These are phyloP conservation scores for Paramisgurnus dabryanus DNA, from an alignment of 2,113 vertebrate genomes.

Conservation along the genomic window DNA sequence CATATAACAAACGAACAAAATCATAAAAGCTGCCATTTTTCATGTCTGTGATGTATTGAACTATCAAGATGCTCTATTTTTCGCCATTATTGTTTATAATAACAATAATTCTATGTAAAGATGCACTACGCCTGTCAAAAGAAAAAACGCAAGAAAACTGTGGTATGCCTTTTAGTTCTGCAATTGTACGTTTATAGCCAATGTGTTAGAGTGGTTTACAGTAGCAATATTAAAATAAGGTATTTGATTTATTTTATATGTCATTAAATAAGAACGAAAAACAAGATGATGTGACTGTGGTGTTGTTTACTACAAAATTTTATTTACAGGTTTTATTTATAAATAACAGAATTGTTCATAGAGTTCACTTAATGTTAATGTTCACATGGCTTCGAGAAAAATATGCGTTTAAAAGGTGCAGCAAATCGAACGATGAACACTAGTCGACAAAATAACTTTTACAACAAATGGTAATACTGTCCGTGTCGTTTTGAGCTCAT, in stretches of 20 bases:
- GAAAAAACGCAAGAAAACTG: conserved; percentile 28
- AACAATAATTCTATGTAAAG: conserved; percentile 8
- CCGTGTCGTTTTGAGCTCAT: not conserved
- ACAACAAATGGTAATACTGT: conserved; percentile 33
- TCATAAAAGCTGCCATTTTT: conserved; percentile 38
- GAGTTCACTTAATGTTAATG: not conserved
- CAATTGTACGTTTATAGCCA: conserved; percentile 24
- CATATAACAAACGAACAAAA: conserved; percentile 48
- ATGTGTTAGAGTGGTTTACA: conserved; percentile 42
- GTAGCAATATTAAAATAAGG: conserved; percentile 41
- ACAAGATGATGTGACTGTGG: not conserved
- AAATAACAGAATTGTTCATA: conserved; percentile 46
- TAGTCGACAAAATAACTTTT: not conserved
- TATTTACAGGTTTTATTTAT: conserved; percentile 50
- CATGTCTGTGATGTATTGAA: conserved; percentile 40
- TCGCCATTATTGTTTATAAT: conserved; percentile 16
- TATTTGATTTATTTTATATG: conserved; percentile 46
- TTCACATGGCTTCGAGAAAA: not conserved
- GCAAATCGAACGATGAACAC: not conserved
- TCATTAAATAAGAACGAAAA: conserved; percentile 48
- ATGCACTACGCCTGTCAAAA: conserved; percentile 45
- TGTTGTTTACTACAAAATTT: conserved; percentile 49
- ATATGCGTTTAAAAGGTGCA: not conserved
- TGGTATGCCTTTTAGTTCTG: conserved; percentile 46
- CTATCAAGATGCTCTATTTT: conserved; percentile 32